phyloP scores from a whole-genome alignment of 2,797 vertebrate species.

The Peromyscus eremicus region DNA sequence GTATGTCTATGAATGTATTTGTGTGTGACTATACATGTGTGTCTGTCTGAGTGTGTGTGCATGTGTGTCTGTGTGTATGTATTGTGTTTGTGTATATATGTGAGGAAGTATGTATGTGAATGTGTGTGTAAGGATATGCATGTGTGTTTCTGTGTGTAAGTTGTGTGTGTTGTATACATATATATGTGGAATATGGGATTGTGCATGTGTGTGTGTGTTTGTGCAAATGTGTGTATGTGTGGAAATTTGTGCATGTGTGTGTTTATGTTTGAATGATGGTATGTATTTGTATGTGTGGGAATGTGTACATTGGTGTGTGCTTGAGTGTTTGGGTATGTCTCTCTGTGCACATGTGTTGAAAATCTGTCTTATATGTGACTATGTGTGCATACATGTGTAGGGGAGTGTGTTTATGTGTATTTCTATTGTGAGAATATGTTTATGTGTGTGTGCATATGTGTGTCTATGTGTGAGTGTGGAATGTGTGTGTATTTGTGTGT shows the following conservation, averaged over 20 bases:
- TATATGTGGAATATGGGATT: background rate
- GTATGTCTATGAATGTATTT: background rate
- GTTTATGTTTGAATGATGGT: background rate
- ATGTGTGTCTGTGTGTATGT: background rate
- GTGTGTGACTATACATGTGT: background rate
- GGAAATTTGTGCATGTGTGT: background rate
- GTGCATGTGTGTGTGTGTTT: background rate
- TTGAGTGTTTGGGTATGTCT: no score
- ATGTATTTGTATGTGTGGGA: background rate
- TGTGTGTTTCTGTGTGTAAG: background rate
- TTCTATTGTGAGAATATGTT: background rate
- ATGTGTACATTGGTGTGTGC: background rate
- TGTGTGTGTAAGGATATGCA: no score
- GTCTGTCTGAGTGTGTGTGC: background rate
- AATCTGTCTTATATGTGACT: background rate
- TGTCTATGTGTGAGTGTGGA: background rate
- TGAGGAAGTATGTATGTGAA: no score
- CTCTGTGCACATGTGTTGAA: no score
- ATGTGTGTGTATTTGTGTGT: no score
- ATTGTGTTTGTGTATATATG: background rate
- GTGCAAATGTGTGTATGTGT: background rate
- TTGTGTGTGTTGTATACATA: background rate
- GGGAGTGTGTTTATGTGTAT: background rate
- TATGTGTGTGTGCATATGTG: background rate
- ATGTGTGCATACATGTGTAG: background rate